Base-by-base conservation (phyloP, 2,888 invertebrate genomes). In the Eutolmus rufibarbis region DNA sequence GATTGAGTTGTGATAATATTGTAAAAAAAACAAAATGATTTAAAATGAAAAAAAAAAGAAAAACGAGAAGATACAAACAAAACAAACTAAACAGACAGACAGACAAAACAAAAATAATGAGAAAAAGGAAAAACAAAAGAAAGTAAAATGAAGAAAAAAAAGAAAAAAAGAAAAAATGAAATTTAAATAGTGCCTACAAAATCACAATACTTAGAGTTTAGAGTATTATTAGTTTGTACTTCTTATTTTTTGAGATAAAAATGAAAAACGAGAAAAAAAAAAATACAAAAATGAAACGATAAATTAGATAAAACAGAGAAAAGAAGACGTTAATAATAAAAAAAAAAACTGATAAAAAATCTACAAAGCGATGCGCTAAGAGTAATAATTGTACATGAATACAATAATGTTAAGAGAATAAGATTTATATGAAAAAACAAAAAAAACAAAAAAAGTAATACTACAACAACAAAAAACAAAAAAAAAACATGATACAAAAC, bases 121-220 rank as follows among this genome's bases (percentile, higher is more conserved):
- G 31, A 77, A 34, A 56, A 76, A 66, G 34, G 7, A 34, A 34
- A 34, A 34, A 40, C 37, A 74, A n/a, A n/a, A n/a, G n/a, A n/a
- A n/a, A n/a, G n/a, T n/a, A n/a, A n/a, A n/a, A 37, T 74, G 19
- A 79, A 43, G 7, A 1, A 7, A 40, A 40, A 12, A 40, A 37
- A 43, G 37, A 34, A 86, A 56, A 79, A 40, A 14, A 86, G 86
- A 87, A 79, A 87, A 77, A 78, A 88, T 84, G 86, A 87, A 88
- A 88, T 88, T 87, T 88, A 89, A 88, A 88, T 89, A 93, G 93
- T 93, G 93, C 93, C 93, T 93, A 93, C 92, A 93, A 91, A 91
- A 91, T 92, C 92, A 93, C 92, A 93, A 93, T 93, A 93, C 91
- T 66, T 93, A 93, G 92, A 92, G 92, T 93, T 88, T 88, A 88